phyloP scores from a whole-genome alignment of 2,113 vertebrate genomes.

The Boleophthalmus pectinirostris region DNA sequence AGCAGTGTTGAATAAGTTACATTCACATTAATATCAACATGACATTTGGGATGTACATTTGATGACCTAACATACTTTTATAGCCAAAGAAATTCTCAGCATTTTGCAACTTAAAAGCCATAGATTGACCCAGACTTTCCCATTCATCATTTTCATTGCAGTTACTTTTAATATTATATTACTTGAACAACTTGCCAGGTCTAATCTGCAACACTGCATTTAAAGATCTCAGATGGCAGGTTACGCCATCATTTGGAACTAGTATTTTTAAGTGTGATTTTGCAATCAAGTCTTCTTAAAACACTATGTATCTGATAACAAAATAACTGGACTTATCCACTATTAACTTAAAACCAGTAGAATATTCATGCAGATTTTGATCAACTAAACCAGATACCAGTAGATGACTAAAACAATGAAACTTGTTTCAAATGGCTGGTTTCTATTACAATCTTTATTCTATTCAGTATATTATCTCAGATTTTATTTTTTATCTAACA shows the following conservation, averaged over 20 bases:
- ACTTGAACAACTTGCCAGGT: constrained; percentile 87
- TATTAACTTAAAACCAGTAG: constrained; percentile 42
- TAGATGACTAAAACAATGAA: constrained; percentile 63
- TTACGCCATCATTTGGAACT: constrained; percentile 33
- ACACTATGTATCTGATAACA: constrained; percentile 29
- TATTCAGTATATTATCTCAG: constrained; percentile 85
- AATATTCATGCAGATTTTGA: constrained; percentile 47
- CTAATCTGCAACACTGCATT: constrained; percentile 85
- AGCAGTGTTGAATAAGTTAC: constrained; percentile 43
- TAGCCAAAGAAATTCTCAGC: constrained; percentile 67
- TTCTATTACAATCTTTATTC: constrained; percentile 92
- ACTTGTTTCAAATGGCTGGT: constrained; percentile 96
- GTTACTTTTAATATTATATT: constrained; percentile 68
- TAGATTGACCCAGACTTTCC: constrained; percentile 50
- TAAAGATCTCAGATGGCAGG: constrained; percentile 42
- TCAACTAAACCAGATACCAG: constrained; percentile 58
- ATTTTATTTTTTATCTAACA: constrained; percentile 86
- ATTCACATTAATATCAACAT: constrained; percentile 23
- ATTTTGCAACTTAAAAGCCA: constrained; percentile 57
- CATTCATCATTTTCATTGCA: constrained; percentile 22
- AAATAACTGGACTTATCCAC: constrained; percentile 61
- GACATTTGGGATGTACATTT: constrained; percentile 28
- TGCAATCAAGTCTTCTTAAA: constrained; percentile 36
- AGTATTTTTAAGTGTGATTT: constrained; percentile 30
- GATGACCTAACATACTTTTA: constrained; percentile 37